Evolutionary conservation across 2,797 vertebrate genomes (phyloP).

Genomic region (Epinephelus awoara): DNA sequence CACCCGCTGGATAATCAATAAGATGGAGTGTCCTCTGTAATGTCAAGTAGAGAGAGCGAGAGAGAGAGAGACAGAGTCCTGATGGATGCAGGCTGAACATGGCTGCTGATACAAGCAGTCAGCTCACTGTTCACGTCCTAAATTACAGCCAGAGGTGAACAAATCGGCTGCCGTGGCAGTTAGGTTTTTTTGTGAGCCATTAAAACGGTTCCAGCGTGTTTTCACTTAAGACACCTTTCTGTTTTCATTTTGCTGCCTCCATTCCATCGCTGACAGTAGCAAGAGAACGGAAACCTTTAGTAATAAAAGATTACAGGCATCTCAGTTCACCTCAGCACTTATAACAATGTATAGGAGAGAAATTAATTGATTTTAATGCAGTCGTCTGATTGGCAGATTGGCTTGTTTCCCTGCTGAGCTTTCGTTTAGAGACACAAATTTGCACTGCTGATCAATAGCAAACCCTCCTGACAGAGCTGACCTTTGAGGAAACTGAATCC

Average conservation of each 20-base stretch:
- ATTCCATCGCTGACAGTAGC: no score
- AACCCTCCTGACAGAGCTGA: no score
- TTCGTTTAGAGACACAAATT: no score
- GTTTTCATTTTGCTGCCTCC: not conserved
- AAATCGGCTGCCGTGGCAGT: not conserved
- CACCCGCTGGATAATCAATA: slow-evolving; percentile 23
- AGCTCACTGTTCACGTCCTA: not conserved
- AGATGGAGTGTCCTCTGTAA: slow-evolving; percentile 18
- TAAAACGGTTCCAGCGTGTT: not conserved
- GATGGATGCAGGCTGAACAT: slow-evolving; percentile 23
- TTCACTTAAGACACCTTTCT: not conserved
- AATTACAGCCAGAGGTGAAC: not conserved
- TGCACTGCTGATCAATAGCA: no score
- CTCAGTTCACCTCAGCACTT: no score
- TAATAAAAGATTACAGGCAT: no score
- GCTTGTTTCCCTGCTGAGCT: no score
- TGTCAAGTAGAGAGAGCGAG: not conserved
- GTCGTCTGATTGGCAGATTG: no score
- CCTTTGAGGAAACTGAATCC: no score
- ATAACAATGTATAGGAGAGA: no score
- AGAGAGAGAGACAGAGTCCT: not conserved
- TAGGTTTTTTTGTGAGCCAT: not conserved
- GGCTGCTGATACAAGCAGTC: slow-evolving; percentile 6
- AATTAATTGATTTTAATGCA: no score
- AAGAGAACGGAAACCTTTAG: no score